Evolutionary conservation across 2,888 invertebrate genomes (phyloP), one percentile per base, ranked within the genome.

Genomic region (Drosophila yooni): DNA sequence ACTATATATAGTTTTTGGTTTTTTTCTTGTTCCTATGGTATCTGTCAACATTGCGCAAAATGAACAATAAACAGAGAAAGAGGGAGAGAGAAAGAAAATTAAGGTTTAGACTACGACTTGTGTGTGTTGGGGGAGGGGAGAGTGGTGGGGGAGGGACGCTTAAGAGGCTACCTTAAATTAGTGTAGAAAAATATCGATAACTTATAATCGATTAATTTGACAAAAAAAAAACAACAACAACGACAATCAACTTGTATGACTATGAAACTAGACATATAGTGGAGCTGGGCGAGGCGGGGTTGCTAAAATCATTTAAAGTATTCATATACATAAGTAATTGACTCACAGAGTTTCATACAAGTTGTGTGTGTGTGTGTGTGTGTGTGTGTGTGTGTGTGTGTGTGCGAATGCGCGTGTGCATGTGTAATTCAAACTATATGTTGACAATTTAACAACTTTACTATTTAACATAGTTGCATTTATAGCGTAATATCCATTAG

Each of bases 111-210:
- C 70, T 78, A 73, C 21, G 65, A 63, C 48, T 65, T 29, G 29
- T 70, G 67, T 52, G 21, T 33, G 6, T 15, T 46, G 7, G 46
- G 15, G 8, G 7, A 15, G 25, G 25, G 21, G 13, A 33, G 46
- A 7, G 31, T 34, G 46, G 21, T 3, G 46, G 46, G 21, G 15
- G 15, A 25, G 15, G 65, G 59, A 72, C 68, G 68, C 80, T 82
- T 80, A 74, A 67, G 36, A 31, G 64, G 60, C 79, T 80, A 82
- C n/a, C 90, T 85, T 85, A 89, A 79, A 69, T 86, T 85, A 89
- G 77, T 88, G 88, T 85, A 85, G 77, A 89, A 85, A 85, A 85
- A 89, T 85, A 89, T 89, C 63, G 62, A 70, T 85, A 89, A 89
- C 88, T 79, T 85, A 88, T 73, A 58, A 79, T 60, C 88, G 79